Base-by-base conservation (phyloP, 2,113 vertebrate species). In the Callionymus lyra region DNA sequence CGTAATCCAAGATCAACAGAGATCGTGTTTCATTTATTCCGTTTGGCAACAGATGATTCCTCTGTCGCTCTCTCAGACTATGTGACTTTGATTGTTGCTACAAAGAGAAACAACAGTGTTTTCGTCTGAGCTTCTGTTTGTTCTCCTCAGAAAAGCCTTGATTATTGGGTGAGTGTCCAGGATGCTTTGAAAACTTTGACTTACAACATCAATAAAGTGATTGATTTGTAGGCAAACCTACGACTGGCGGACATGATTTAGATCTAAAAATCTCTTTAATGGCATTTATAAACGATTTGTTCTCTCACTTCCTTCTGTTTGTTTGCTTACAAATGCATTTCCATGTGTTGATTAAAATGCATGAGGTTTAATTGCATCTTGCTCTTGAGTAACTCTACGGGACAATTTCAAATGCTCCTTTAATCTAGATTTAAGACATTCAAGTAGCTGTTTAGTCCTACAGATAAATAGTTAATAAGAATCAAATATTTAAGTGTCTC, bases 1-100 rank as follows among this genome's bases (percentile, higher is more conserved):
- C 42, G 13, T 39, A 31, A 44, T 70, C 63, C 68, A 75, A 67
- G 60, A 57, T 60, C 67, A 65, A 72, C 68, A 63, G 44, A 54
- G 34, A 47, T 37, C 38, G n/a, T 31, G 40, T 38, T 48, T 47
- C 37, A 41, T 69, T 60, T 64, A 63, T 57, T 39, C 36, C 2
- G 2, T 34, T 32, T 61, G 59, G 41, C 16, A 46, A 36, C 35
- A 49, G 57, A 72, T 68, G 45, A 64, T 69, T 47, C 47, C 45
- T 57, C 73, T 70, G 55, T 8, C 21, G 8, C 53, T 56, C 34
- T 64, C 47, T 53, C 1, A 5, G 53, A 33, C 44, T 54, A 38
- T 13, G 27, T 16, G 12, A 53, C 38, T 56, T 62, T 51, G 41
- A 38, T 59, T 48, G 56, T 38, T 49, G 18, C 15, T 44, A 19